Conservation (phyloP, 2,113 vertebrate genomes). For the Ovis canadensis region DNA sequence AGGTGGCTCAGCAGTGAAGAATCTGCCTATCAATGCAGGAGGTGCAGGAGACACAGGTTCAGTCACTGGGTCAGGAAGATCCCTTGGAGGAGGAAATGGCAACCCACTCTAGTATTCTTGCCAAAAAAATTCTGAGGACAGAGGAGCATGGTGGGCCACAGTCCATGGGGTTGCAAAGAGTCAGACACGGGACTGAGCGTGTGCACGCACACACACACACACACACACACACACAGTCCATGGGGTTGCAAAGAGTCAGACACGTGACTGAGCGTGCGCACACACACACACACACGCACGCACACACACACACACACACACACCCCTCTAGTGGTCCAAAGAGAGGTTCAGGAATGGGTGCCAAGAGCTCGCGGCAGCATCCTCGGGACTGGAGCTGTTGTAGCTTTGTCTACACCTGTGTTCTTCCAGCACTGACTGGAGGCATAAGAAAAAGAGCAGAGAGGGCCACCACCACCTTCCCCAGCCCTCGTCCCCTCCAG, state of each 20-base stretch:
- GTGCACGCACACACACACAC: fast-evolving
- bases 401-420: neutral
- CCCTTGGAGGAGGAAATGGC: neutral
- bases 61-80: neutral
- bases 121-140: neutral
- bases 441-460: neutral
- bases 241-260: neutral
- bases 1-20: neutral
- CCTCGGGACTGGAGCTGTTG: too few relatives aligned
- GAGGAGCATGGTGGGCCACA: neutral
- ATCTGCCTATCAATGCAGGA: neutral
- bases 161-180: neutral
- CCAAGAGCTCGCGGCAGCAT: neutral
- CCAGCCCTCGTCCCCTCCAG: too few relatives aligned
- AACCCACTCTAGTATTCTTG: neutral
- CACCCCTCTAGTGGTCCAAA: neutral
- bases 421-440: neutral
- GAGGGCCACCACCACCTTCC: neutral
- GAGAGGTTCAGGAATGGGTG: neutral
- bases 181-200: neutral
- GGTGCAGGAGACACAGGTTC: neutral
- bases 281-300: neutral
- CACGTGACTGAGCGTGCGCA: fast-evolving
- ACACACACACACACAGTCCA: neutral
- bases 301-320: neutral